These are phyloP conservation scores for Radopholus similis DNA, from an alignment of 1,140 invertebrate species.

Conservation along the genomic window DNA sequence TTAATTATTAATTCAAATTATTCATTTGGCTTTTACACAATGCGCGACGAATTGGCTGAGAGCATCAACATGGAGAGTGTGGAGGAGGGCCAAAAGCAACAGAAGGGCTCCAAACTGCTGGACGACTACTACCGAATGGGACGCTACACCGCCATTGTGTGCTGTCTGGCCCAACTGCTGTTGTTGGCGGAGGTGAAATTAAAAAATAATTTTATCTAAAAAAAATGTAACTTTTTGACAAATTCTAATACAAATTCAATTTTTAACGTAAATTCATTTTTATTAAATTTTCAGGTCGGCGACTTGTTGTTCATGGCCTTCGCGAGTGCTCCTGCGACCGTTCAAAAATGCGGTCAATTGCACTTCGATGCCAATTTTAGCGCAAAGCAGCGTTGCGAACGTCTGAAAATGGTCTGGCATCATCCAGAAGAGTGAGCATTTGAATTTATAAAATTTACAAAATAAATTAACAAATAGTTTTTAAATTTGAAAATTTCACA, in stretches of 20 bases:
- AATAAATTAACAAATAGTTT: too few relatives aligned
- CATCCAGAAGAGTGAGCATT: conserved; percentile 17
- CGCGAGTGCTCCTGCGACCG: conserved; percentile 28
- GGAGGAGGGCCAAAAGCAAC: too few relatives aligned
- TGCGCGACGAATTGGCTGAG: too few relatives aligned
- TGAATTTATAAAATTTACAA: neutral
- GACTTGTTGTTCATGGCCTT: conserved; percentile 29
- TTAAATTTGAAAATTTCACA: neutral
- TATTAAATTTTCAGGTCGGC: conserved; percentile 17
- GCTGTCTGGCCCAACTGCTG: conserved; percentile 18
- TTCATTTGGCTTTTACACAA: too few relatives aligned
- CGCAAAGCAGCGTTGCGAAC: conserved; percentile 28
- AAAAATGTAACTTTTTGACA: neutral
- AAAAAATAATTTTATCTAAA: neutral
- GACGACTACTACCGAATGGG: conserved; percentile 16
- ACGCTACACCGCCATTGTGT: conserved; percentile 17
- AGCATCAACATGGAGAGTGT: too few relatives aligned
- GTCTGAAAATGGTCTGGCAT: neutral
- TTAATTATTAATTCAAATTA: too few relatives aligned
- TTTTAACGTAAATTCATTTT: too few relatives aligned
- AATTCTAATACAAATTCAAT: neutral
- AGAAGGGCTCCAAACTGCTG: too few relatives aligned
- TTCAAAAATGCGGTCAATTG: conserved; percentile 22
- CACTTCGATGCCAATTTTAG: neutral
- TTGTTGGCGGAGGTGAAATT: conserved; percentile 10